Evolutionary conservation across 2,888 invertebrate genomes (phyloP), one percentile per base, ranked within the genome.

Genomic region (Zaprionus lineosus): DNA sequence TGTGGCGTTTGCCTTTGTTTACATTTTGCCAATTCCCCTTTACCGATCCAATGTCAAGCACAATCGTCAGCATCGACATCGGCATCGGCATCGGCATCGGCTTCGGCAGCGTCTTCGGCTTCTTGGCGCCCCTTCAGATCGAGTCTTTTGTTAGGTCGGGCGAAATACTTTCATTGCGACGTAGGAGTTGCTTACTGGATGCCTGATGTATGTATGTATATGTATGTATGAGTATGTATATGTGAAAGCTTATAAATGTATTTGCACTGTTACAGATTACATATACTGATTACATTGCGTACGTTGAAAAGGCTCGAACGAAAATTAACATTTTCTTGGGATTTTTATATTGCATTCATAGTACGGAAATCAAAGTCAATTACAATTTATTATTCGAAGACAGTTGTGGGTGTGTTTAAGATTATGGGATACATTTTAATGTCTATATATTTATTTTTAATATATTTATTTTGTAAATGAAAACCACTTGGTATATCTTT

Each of bases 31-130:
- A 16, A 46, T 58, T 53, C 44, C 53, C 43, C 33, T 46, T 51
- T 48, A 19, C 47, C 60, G 37, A 41, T 63, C 34, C 72, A 65
- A 75, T 79, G 77, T 70, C 77, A 84, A 84, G 84, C 51, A 34
- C 62, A 69, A 70, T 56, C 51, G 16, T 46, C 51, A 26, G 7
- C 52, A 26, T 21, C 34, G 1, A 5, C 55, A 28, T 19, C 57
- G 37, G 2, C 47, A 31, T 21, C 26, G 34, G 28, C 26, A 9
- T 26, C 18, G n/a, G 12, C 34, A 11, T 5, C 18, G 29, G n/a
- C 28, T 14, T 26, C 33, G 51, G 14, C 47, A n/a, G n/a, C n/a
- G 18, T 18, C 29, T 29, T 16, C 15, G 18, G n/a, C n/a, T 34
- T 57, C 12, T 53, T 58, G 65, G 15, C 71, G 52, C 29, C 71